Evolutionary conservation across 2,113 vertebrate species (phyloP), one percentile per base, ranked within the genome.

Genomic region (Loxodonta africana): DNA sequence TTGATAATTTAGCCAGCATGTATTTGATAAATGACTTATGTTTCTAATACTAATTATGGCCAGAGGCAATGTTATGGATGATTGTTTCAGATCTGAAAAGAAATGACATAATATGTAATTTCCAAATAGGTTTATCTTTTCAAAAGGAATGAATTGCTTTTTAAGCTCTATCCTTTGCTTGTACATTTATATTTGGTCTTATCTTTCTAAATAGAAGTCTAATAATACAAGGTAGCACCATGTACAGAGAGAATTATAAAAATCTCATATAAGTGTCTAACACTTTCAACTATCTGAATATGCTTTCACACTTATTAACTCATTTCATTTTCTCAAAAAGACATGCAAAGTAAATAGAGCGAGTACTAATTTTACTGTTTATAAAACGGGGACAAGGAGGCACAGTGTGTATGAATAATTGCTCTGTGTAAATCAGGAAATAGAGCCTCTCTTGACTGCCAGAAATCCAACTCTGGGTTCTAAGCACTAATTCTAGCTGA

Each of bases 31-130:
- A 97, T 96, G 97, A 91, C 85, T 96, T 95, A 77, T 78, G 88
- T 96, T 98, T 98, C 73, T 96, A 88, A 91, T 92, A 95, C 57
- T 97, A 97, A 97, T 97, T 97, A 92, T 96, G 81, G 67, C 97
- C 85, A 91, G 92, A 96, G 90, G 96, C 97, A 73, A 97, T 8
- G 12, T 95, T 96, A 95, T 87, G 95, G 88, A 85, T 97, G 78
- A 97, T 85, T 92, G 90, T 94, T 97, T 97, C 82, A 93, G 92
- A 97, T 97, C 60, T 98, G 71, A 95, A 97, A 98, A 97, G 73
- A 98, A 96, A 95, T 96, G 30, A 96, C 89, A 91, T 96, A 80
- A 95, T 73, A 85, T 82, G 63, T 92, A 90, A 96, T 88, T 96
- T 96, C 73, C 74, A 98, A 96, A 97, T 91, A 93, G 85, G 63